Percentiles rank a stretch among this genome's conserved stretches.
These are phyloP conservation scores for Sapayoa aenigma DNA, from an alignment of 2,113 vertebrate species.

Conservation along the genomic window DNA sequence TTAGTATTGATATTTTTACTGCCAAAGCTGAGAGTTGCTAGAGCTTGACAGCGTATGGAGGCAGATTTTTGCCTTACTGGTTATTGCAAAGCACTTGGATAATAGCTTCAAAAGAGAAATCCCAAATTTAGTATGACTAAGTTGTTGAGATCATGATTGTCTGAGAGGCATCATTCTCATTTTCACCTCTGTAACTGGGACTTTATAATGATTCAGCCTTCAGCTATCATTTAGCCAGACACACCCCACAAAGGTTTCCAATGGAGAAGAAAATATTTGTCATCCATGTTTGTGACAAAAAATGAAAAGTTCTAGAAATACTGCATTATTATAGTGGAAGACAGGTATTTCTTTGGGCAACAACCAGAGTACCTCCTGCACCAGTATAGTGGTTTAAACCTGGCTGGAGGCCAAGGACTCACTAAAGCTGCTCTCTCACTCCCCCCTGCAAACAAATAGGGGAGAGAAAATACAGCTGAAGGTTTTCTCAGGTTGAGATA, in stretches of 20 bases:
- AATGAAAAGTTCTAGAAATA: background rate
- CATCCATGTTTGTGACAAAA: background rate
- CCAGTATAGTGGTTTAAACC: no score
- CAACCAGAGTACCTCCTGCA: background rate
- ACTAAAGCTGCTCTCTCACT: no score
- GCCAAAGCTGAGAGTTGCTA: background rate
- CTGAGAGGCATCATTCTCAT: background rate
- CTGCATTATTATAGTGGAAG: background rate
- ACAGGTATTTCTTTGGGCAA: background rate
- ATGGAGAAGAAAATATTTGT: background rate
- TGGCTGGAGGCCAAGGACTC: no score
- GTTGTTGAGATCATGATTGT: background rate
- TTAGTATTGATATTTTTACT: slow-evolving; percentile 31
- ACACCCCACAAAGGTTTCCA: background rate
- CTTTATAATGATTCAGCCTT: background rate
- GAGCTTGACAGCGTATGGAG: background rate
- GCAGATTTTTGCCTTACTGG: background rate
- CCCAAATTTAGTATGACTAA: background rate
- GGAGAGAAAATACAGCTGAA: no score
- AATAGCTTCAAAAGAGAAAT: background rate
- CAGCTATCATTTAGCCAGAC: background rate
- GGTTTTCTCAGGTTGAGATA: no score
- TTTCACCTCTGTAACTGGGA: background rate
- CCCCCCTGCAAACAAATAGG: no score
- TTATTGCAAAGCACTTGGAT: background rate